These are phyloP conservation scores for Parauchenoglanis ngamensis DNA, from an alignment of 2,797 vertebrate genomes.

Conservation along the genomic window DNA sequence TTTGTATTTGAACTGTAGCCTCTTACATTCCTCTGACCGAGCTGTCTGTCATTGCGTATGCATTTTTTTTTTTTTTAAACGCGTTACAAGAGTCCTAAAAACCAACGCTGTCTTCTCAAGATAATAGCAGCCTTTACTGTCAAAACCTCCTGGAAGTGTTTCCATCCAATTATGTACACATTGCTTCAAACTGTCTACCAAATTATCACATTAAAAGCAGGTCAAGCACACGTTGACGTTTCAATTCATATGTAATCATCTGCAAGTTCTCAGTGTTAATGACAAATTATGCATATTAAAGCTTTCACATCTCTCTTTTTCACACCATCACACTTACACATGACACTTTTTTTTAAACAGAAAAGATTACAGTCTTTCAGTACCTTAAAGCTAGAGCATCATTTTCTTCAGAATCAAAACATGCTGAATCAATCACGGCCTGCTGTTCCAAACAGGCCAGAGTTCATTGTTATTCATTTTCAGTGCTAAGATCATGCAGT, in stretches of 20 bases:
- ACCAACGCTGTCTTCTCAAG: not conserved
- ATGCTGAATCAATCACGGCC: not conserved
- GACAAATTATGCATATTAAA: conserved; percentile 3
- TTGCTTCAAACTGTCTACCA: conserved; percentile 33
- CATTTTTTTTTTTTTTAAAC: conserved; percentile 1
- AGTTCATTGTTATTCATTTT: not conserved
- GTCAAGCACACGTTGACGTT: conserved; percentile 32
- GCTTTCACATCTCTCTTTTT: not conserved
- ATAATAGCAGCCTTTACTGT: conserved; percentile 6
- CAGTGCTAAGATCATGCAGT: not conserved
- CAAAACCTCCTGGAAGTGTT: conserved; percentile 2
- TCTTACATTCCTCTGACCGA: conserved; percentile 15
- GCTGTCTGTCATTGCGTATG: not conserved
- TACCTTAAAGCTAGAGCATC: not conserved
- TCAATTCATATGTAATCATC: conserved; percentile 6
- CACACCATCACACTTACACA: not conserved
- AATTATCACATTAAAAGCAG: conserved; percentile 29
- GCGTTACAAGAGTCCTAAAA: not conserved
- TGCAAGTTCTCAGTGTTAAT: not conserved
- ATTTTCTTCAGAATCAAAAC: not conserved
- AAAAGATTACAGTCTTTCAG: not conserved
- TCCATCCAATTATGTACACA: conserved; percentile 31
- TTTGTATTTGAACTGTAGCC: conserved; percentile 8
- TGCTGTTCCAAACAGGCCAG: not conserved
- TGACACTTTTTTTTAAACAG: not conserved